A percentile compares a stretch with the other conserved stretches of the same genome.
Conservation (phyloP, 2,797 vertebrate genomes). For the Eremophila alpestris region DNA sequence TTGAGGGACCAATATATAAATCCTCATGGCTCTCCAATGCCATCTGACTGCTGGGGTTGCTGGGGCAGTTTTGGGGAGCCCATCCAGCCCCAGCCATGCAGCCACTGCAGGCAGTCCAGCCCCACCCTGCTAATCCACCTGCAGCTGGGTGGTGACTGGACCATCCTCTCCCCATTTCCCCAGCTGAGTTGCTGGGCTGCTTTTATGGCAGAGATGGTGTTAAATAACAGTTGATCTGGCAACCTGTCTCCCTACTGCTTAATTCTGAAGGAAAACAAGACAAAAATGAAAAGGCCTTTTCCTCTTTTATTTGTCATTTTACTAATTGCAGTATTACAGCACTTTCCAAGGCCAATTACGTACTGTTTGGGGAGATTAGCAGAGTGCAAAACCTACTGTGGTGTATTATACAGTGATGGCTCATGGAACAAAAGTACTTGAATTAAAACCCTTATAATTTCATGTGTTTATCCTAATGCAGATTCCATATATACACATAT, state of each 20-base stretch:
- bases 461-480: neutral
- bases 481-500: neutral
- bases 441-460: slow-evolving; percentile 13
- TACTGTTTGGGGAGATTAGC: slow-evolving; percentile 62
- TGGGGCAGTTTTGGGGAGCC: neutral
- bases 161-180: neutral
- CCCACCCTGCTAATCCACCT: neutral
- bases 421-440: slow-evolving; percentile 31
- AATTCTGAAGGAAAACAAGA: slow-evolving; percentile 26
- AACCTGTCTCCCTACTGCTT: slow-evolving; percentile 2
- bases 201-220: neutral
- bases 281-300: slow-evolving; percentile 33
- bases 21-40: neutral
- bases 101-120: neutral
- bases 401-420: slow-evolving; percentile 32
- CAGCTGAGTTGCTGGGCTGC: neutral
- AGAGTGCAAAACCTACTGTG: slow-evolving; percentile 45
- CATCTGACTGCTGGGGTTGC: neutral
- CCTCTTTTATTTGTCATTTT: slow-evolving; percentile 64
- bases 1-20: neutral
- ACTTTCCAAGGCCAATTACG: slow-evolving; percentile 70
- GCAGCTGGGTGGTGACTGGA: neutral
- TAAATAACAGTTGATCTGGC: neutral
- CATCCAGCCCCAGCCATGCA: neutral
- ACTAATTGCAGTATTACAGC: slow-evolving; percentile 73